Percentiles rank a stretch among this genome's conserved stretches.
These are phyloP conservation scores for Cephus runcator DNA, from an alignment of 2,888 invertebrate genomes.

Conservation along the genomic window DNA sequence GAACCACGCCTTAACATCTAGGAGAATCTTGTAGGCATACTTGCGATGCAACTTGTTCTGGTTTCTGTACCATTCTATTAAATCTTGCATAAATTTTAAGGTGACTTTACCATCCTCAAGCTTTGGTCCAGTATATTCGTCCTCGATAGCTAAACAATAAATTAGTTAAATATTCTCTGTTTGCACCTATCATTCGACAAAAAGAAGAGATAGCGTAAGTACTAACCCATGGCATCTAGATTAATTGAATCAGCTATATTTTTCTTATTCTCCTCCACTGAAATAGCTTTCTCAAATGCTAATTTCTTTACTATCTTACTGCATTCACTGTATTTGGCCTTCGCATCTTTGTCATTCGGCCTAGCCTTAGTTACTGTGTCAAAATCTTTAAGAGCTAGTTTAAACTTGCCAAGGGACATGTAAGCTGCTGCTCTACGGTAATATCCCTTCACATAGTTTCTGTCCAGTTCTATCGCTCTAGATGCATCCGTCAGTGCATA, in stretches of 20 bases:
- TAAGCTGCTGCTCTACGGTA: constrained; percentile 96
- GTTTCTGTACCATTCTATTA: constrained; percentile 90
- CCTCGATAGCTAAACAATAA: constrained; percentile 82
- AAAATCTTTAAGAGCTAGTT: constrained; percentile 95
- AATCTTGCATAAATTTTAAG: constrained; percentile 84
- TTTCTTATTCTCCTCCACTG: constrained; percentile 89
- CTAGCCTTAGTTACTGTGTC: constrained; percentile 94
- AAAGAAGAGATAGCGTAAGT: constrained; percentile 18
- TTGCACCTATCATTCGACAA: neutral
- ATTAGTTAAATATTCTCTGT: constrained; percentile 2
- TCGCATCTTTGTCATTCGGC: constrained; percentile 95
- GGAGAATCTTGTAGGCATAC: constrained; percentile 97
- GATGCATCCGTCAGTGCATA: constrained; percentile 93
- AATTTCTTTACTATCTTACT: constrained; percentile 94
- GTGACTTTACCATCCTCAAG: constrained; percentile 91
- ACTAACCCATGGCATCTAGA: constrained; percentile 89
- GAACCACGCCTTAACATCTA: constrained; percentile 88
- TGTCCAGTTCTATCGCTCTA: constrained; percentile 90
- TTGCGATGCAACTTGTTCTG: constrained; percentile 95
- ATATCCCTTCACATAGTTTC: constrained; percentile 93
- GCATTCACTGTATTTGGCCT: constrained; percentile 91
- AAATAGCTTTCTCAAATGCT: constrained; percentile 97
- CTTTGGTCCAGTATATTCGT: constrained; percentile 91
- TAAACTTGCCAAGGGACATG: constrained; percentile 98
- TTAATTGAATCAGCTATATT: constrained; percentile 90